Evolutionary conservation across 2,797 vertebrate species (phyloP).

Genomic region (Dendrocincla fuliginosa): DNA sequence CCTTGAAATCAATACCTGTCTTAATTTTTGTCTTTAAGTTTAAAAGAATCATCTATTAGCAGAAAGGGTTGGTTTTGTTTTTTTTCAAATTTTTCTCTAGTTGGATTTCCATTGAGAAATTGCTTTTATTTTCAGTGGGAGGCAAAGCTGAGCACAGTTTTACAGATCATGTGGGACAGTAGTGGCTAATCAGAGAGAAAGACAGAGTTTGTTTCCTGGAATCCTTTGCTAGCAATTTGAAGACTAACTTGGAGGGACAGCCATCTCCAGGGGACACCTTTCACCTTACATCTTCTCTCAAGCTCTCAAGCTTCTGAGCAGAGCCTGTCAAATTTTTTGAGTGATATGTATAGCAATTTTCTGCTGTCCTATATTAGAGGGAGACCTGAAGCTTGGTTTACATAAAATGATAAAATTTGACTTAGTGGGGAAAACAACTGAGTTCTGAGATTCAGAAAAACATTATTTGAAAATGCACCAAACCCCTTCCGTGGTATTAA

Average conservation of each 20-base stretch:
- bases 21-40: not conserved
- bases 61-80: not conserved
- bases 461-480: not conserved
- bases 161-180: not conserved
- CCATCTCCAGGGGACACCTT: constrained; percentile 20
- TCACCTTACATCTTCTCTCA: constrained; percentile 28
- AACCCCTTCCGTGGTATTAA: not conserved
- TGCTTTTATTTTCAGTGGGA: not conserved
- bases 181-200: not conserved
- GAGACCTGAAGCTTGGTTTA: not conserved
- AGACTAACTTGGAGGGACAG: constrained; percentile 30
- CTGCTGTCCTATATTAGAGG: not conserved
- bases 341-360: not conserved
- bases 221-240: not conserved
- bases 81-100: not conserved
- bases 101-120: not conserved
- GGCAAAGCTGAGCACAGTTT: not conserved
- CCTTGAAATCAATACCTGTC: not conserved
- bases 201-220: not conserved
- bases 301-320: not conserved
- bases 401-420: not conserved
- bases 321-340: not conserved
- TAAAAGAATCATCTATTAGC: not conserved
- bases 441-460: not conserved
- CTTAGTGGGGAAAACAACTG: not conserved